Evolutionary conservation across 2,888 invertebrate genomes (phyloP).

Genomic region (Fabriciana adippe): DNA sequence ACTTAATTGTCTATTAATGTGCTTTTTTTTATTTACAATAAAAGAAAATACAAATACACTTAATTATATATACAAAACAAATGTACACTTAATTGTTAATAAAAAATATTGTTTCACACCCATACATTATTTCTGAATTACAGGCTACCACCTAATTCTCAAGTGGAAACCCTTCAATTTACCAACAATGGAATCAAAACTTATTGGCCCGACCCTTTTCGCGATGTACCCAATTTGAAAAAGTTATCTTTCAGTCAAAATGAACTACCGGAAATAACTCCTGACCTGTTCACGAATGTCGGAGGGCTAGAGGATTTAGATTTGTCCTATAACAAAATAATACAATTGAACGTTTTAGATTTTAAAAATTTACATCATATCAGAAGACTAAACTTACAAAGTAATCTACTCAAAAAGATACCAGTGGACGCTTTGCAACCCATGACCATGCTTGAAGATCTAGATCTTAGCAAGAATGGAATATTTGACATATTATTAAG

Average conservation of each 20-base stretch:
- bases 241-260: constrained; percentile 77
- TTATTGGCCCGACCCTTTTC: constrained; percentile 75
- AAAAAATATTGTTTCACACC: not conserved
- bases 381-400: constrained; percentile 72
- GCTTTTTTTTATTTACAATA: no score
- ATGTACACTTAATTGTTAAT: no score
- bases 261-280: constrained; percentile 68
- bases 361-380: constrained; percentile 63
- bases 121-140: constrained; percentile 41
- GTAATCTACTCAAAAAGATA: constrained; percentile 69
- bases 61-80: no score
- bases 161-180: constrained; percentile 67
- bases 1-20: no score
- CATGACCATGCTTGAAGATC: constrained; percentile 63
- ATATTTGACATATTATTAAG: constrained; percentile 64
- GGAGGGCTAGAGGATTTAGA: constrained; percentile 73
- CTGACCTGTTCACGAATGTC: constrained; percentile 73
- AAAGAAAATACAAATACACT: no score
- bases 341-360: constrained; percentile 63
- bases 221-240: constrained; percentile 63
- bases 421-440: constrained; percentile 65
- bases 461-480: constrained; percentile 78
- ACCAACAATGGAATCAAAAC: constrained; percentile 70
- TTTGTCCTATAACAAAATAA: constrained; percentile 76
- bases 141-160: constrained; percentile 72